Evolutionary conservation across 1,140 invertebrate species (phyloP).

Genomic region (Orchesella cincta): DNA sequence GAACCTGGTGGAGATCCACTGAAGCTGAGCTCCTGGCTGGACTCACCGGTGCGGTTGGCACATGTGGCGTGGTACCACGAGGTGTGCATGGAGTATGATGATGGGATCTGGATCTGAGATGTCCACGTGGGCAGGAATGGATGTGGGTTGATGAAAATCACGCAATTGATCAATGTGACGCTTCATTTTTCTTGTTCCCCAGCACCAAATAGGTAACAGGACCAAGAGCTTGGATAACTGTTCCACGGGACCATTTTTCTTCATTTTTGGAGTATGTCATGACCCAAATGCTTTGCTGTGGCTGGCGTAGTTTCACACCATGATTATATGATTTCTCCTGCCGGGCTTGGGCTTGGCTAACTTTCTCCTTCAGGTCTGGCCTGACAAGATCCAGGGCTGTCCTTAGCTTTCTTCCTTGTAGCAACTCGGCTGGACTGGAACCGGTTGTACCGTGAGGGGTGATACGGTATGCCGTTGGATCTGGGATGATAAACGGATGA

Average conservation of each 20-base stretch:
- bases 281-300: neutral
- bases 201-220: neutral
- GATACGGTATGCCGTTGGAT: constrained; percentile 50
- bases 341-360: neutral
- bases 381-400: neutral
- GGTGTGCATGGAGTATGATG: too few relatives aligned
- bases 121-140: too few relatives aligned
- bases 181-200: neutral
- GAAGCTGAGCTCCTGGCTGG: too few relatives aligned
- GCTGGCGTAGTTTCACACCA: neutral
- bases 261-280: neutral
- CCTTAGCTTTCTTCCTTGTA: neutral
- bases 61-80: too few relatives aligned
- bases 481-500: constrained; percentile 42
- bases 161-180: constrained; percentile 48
- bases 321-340: neutral
- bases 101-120: too few relatives aligned
- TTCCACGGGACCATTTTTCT: neutral
- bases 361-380: neutral
- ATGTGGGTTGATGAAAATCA: too few relatives aligned
- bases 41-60: too few relatives aligned
- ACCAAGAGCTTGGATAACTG: neutral
- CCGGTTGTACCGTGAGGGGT: constrained; percentile 51
- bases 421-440: constrained; percentile 40
- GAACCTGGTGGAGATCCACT: too few relatives aligned